Percentiles rank a stretch among this genome's conserved stretches.
These are phyloP conservation scores for Argentina silus DNA, from an alignment of 2,797 vertebrate species.

Conservation along the genomic window DNA sequence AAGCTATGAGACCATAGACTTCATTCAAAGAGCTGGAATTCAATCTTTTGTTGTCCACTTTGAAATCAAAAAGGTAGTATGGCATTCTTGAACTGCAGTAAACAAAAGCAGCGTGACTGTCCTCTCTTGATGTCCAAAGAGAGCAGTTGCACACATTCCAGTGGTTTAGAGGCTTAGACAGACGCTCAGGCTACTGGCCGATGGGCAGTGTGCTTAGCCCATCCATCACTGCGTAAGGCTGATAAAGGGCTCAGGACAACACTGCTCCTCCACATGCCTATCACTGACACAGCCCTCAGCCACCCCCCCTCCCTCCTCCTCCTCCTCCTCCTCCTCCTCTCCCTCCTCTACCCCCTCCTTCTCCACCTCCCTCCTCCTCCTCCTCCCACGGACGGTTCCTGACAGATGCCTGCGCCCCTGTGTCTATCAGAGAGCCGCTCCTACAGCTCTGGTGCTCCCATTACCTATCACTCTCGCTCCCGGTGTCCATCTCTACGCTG, in stretches of 20 bases:
- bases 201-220: constrained; percentile 60
- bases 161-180: constrained; percentile 69
- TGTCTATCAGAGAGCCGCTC: not conserved
- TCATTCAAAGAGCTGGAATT: constrained; percentile 34
- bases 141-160: constrained; percentile 73
- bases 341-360: not conserved
- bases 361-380: not conserved
- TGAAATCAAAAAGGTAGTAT: constrained; percentile 59
- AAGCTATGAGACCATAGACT: constrained; percentile 25
- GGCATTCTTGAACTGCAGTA: constrained; percentile 62
- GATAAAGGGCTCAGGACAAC: constrained; percentile 63
- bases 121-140: constrained; percentile 61
- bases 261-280: constrained; percentile 47
- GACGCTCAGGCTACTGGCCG: constrained; percentile 67
- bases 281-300: constrained; percentile 39
- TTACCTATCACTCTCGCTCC: not conserved
- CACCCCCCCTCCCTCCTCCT: not conserved
- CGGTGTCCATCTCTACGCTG: not conserved
- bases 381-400: constrained; percentile 17
- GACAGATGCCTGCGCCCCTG: constrained; percentile 12
- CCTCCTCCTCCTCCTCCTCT: not conserved
- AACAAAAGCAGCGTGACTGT: constrained; percentile 62
- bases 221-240: constrained; percentile 73
- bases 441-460: constrained; percentile 16
- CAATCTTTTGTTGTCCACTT: constrained; percentile 42